Conservation (phyloP, 2,797 vertebrate genomes). For the Microhierax caerulescens region DNA sequence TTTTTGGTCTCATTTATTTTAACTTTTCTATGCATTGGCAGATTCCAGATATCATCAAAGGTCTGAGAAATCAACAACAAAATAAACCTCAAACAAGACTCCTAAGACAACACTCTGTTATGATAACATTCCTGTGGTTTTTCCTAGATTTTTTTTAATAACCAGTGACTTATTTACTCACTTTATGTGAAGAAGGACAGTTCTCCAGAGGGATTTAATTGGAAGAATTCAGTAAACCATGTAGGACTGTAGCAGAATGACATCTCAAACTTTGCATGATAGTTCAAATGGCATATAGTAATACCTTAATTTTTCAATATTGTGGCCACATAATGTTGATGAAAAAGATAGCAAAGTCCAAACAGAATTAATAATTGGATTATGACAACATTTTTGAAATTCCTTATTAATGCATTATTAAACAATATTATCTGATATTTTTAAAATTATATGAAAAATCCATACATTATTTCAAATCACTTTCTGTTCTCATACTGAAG, state of each 20-base stretch:
- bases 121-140: background rate
- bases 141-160: background rate
- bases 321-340: rapidly evolving
- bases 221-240: background rate
- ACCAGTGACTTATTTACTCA: background rate
- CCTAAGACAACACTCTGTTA: background rate
- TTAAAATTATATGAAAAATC: background rate
- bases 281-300: background rate
- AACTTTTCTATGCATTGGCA: background rate
- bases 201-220: background rate
- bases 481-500: background rate
- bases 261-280: background rate
- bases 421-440: background rate
- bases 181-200: background rate
- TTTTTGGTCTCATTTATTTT: background rate
- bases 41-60: background rate
- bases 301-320: background rate
- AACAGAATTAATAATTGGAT: background rate
- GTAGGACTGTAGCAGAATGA: background rate
- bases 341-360: background rate
- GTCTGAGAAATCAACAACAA: background rate
- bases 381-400: background rate
- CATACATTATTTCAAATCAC: background rate
- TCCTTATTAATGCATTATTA: background rate
- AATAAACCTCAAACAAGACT: background rate